Evolutionary conservation across 2,797 vertebrate species (phyloP).

Genomic region (Enteromius mattozi): DNA sequence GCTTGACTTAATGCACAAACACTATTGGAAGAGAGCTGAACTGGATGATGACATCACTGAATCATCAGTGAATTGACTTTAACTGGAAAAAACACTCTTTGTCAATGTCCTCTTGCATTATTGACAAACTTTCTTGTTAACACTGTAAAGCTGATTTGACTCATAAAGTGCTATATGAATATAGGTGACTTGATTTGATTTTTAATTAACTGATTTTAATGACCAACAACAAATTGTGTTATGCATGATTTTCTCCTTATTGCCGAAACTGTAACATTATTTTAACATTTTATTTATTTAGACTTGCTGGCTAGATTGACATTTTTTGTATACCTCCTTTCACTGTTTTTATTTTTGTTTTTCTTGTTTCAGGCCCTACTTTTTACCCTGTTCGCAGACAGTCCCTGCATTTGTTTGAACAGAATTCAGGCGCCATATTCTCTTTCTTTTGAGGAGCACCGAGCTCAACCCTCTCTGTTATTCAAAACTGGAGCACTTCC

Average conservation of each 20-base stretch:
- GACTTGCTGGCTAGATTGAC: neutral
- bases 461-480: slow-evolving; percentile 66
- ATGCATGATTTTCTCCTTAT: neutral
- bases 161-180: no score
- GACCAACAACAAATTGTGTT: neutral
- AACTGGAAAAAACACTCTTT: no score
- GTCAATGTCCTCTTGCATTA: no score
- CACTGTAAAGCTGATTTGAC: no score
- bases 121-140: no score
- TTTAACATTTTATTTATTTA: neutral
- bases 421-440: slow-evolving; percentile 72
- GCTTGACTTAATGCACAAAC: no score
- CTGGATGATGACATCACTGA: no score
- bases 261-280: neutral
- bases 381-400: neutral
- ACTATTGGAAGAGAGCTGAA: neutral
- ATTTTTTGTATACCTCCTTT: neutral
- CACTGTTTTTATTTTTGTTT: neutral
- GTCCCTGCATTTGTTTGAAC: slow-evolving; percentile 73
- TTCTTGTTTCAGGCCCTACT: neutral
- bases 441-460: slow-evolving; percentile 64
- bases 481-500: slow-evolving; percentile 71
- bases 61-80: no score
- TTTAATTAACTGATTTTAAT: neutral
- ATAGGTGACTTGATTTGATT: no score